Evolutionary conservation across 2,797 vertebrate genomes (phyloP).

Genomic region (Myotis myotis): DNA sequence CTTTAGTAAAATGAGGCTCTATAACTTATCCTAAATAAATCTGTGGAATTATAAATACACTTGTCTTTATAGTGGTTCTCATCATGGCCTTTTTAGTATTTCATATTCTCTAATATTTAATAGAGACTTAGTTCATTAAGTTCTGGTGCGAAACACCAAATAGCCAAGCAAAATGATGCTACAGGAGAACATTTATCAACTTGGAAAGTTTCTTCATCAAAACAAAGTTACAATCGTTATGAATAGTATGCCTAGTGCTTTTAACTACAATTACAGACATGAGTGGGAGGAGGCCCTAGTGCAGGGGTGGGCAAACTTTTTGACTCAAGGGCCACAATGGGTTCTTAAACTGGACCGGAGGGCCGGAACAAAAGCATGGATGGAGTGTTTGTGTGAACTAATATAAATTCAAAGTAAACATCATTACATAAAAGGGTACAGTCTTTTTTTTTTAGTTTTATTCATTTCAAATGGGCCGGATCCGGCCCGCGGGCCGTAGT

Average conservation of each 20-base stretch:
- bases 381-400: too few relatives aligned
- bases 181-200: not conserved
- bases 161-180: not conserved
- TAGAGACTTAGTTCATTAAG: not conserved
- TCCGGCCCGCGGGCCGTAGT: too few relatives aligned
- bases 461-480: too few relatives aligned
- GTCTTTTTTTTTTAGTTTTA: too few relatives aligned
- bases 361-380: too few relatives aligned
- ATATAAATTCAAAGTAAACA: too few relatives aligned
- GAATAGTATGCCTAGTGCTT: not conserved
- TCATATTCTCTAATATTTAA: too few relatives aligned
- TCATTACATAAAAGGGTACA: too few relatives aligned
- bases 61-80: not conserved
- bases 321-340: too few relatives aligned
- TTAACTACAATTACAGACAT: not conserved
- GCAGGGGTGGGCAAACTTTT: too few relatives aligned
- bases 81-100: not conserved
- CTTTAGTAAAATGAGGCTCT: not conserved
- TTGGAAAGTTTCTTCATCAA: not conserved
- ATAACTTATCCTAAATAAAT: not conserved
- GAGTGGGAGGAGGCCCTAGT: not conserved
- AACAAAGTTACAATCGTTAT: not conserved
- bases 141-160: not conserved
- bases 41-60: not conserved
- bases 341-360: too few relatives aligned